Evolutionary conservation across 2,797 vertebrate species (phyloP), one percentile per base, ranked within the genome.

Genomic region (Platyrinchus mystaceus): DNA sequence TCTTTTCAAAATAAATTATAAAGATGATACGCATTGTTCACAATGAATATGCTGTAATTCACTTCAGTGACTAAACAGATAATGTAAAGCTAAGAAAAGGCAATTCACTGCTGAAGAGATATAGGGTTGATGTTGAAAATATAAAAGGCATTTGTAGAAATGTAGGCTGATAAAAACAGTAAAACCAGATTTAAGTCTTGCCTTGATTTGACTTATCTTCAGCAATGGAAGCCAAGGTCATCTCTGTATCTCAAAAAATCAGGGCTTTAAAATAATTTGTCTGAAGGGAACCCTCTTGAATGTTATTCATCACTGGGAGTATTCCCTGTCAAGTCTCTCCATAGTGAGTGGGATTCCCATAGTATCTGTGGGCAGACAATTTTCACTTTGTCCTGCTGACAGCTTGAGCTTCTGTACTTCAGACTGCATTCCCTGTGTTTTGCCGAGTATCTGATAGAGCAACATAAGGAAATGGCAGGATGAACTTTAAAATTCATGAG

Each of bases 11-110:
- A 94, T 96, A 97, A 98, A 95, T 96, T 96, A 96, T 97, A 96
- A 89, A 96, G 94, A 94, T 94, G 88, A 87, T 90, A 90, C 44
- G 6, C 96, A 95, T 97, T 97, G 97, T 98, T 98, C 96, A 91
- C 93, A 97, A 90, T 95, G 96, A 98, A 96, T 97, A 97, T 96
- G 97, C 96, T 96, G 87, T 98, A 98, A 97, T 95, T 98, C 97
- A 97, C 96, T 97, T 97, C 97, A 96, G 95, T 87, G 86, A 83
- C 96, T 97, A 97, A 98, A 97, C 94, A 96, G 98, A 98, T 98
- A 98, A 98, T 97, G 95, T 97, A 98, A 96, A 97, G 97, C 93
- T 95, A 84, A 96, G 94, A 89, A 97, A 96, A 96, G 96, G 95
- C 97, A 97, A 97, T 97, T 95, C 92, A 97, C 96, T 98, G 89